Conservation (phyloP, 37 sponge, comb jelly and placozoan genomes). For the Agelas oroides region DNA sequence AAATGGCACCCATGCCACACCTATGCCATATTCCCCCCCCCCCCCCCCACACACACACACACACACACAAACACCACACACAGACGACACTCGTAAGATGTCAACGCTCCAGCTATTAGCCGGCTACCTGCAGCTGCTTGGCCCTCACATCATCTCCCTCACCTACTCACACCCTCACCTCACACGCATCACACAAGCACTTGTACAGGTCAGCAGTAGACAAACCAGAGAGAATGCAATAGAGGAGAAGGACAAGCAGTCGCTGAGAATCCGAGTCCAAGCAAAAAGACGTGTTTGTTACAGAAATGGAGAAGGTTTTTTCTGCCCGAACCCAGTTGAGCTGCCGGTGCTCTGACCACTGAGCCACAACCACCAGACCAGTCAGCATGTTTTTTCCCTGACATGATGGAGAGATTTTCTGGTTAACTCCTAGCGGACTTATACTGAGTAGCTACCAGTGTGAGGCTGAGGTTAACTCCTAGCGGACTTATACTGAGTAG, state of each 20-base stretch:
- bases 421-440: no score
- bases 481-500: no score
- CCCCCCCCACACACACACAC: background rate
- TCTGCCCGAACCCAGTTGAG: no score
- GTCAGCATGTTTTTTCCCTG: no score
- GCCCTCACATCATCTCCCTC: slow-evolving; percentile 37
- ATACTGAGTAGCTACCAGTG: no score
- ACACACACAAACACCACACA: background rate
- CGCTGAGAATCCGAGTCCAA: background rate
- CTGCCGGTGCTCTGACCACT: no score
- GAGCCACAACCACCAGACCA: no score
- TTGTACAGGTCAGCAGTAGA: slow-evolving; percentile 40
- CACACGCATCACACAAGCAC: slow-evolving; percentile 46
- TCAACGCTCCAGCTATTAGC: slow-evolving; percentile 60
- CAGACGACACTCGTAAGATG: slow-evolving; percentile 54
- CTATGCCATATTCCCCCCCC: background rate
- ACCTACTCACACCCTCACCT: slow-evolving; percentile 71
- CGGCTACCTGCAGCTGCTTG: slow-evolving; percentile 70
- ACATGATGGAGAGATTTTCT: no score
- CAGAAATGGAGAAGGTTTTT: no score
- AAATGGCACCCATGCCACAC: no score
- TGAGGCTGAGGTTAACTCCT: no score
- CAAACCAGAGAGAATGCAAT: background rate
- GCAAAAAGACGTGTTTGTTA: no score
- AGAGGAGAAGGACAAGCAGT: background rate